phyloP scores from a whole-genome alignment of 2,888 invertebrate genomes.

The Pollenia griseotomentosa region DNA sequence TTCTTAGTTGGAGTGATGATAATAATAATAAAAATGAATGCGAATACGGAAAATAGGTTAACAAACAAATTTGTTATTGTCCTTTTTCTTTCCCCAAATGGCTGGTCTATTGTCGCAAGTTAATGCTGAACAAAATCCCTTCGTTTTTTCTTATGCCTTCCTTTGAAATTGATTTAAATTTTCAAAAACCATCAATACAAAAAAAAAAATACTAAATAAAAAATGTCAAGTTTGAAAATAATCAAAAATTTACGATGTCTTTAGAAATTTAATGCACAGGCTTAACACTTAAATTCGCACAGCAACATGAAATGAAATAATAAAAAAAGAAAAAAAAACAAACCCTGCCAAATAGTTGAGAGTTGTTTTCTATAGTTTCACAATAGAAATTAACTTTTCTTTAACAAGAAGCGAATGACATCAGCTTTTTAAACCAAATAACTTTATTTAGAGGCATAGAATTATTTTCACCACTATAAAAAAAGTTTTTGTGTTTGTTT shows the following conservation, averaged over 20 bases:
- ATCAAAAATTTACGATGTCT: constrained; percentile 68
- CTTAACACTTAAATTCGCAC: constrained; percentile 39
- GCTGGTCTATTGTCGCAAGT: constrained; percentile 31
- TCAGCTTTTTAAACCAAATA: constrained; percentile 52
- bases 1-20: constrained; percentile 38
- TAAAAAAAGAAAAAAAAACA: constrained; percentile 11
- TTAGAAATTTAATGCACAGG: constrained; percentile 58
- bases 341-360: constrained; percentile 46
- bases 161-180: constrained; percentile 28
- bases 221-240: constrained; percentile 66
- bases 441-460: background rate
- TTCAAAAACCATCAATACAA: constrained; percentile 45
- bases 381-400: constrained; percentile 66
- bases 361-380: constrained; percentile 33
- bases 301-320: background rate
- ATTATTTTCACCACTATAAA: constrained; percentile 30
- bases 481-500: constrained; percentile 26
- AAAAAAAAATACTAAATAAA: constrained; percentile 16
- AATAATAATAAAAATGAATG: constrained; percentile 58
- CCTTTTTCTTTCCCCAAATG: constrained; percentile 33
- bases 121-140: constrained; percentile 11
- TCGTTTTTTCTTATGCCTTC: background rate
- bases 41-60: constrained; percentile 59
- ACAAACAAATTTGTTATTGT: constrained; percentile 66
- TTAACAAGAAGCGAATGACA: constrained; percentile 56